Conservation (phyloP, 2,888 invertebrate species). For the Escarpia spicata region DNA sequence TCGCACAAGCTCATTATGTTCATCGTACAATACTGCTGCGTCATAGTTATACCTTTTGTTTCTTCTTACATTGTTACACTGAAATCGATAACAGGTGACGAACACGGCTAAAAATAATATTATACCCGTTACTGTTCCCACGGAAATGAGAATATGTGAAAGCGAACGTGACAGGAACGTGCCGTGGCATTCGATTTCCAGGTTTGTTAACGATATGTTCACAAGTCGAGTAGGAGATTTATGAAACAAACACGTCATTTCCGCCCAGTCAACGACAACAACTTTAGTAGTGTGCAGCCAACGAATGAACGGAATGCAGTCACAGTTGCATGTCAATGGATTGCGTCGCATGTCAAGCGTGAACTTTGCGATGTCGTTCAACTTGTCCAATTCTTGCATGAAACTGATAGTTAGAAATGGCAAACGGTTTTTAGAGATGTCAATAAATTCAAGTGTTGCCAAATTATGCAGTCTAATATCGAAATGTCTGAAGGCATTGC, state of each 20-base stretch:
- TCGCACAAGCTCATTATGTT: neutral
- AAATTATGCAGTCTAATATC: neutral
- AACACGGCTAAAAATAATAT: too few species aligned
- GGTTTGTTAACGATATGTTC: neutral
- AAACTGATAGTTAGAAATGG: neutral
- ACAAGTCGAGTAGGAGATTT: neutral
- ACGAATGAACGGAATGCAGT: neutral
- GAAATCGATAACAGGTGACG: too few species aligned
- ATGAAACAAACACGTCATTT: neutral
- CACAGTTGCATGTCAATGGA: neutral
- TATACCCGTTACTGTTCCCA: too few species aligned
- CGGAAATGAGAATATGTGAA: neutral
- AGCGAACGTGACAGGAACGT: neutral
- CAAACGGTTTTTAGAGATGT: neutral
- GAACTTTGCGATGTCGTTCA: neutral
- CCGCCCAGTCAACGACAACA: neutral
- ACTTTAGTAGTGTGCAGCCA: neutral
- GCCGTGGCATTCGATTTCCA: neutral
- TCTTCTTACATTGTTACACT: too few species aligned
- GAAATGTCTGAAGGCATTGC: neutral
- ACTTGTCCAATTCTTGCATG: neutral
- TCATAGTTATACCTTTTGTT: too few species aligned
- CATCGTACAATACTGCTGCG: neutral
- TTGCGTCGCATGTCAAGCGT: neutral
- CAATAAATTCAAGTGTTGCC: neutral